phyloP scores from a whole-genome alignment of 1,140 invertebrate species.

The Macrostomum lignano region DNA sequence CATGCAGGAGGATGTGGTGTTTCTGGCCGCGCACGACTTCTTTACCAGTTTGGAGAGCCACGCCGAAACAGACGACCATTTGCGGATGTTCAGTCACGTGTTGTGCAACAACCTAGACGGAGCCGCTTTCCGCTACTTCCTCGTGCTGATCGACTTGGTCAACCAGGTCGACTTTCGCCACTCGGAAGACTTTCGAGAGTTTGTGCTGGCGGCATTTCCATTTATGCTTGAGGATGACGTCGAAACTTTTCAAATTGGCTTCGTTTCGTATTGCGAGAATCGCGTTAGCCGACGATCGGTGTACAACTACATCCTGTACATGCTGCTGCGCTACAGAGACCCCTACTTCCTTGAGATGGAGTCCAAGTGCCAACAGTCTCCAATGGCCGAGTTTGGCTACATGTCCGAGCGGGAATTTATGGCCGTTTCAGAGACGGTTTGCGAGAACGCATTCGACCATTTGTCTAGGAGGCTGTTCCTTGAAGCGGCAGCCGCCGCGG shows the following conservation, averaged over 20 bases:
- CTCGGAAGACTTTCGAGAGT: conserved; percentile 20
- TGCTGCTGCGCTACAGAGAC: conserved; percentile 19
- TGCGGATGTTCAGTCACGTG: conserved; percentile 16
- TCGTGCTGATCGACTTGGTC: conserved; percentile 18
- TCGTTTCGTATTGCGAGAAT: conserved; percentile 24
- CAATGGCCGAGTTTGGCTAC: conserved; percentile 11
- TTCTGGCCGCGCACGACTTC: conserved; percentile 17
- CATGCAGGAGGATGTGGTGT: conserved; percentile 15
- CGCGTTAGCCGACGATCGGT: conserved; percentile 16
- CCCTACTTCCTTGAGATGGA: conserved; percentile 19
- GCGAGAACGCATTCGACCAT: too few species aligned
- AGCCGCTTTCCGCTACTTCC: conserved; percentile 15
- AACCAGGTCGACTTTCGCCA: conserved; percentile 16
- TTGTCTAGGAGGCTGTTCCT: too few species aligned
- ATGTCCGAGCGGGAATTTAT: conserved; percentile 18
- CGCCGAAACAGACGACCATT: conserved; percentile 13
- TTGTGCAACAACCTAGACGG: conserved; percentile 20
- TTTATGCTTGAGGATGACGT: conserved; percentile 20
- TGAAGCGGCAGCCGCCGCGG: too few species aligned
- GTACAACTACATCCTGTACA: conserved; percentile 16
- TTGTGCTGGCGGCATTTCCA: conserved; percentile 17
- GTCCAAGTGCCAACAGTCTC: conserved; percentile 14
- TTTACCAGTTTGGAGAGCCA: conserved; percentile 15
- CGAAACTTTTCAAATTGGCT: conserved; percentile 22
- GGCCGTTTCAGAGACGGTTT: conserved; percentile 18